Conservation (phyloP, 1,140 invertebrate species). For the Bombus vancouverensis region DNA sequence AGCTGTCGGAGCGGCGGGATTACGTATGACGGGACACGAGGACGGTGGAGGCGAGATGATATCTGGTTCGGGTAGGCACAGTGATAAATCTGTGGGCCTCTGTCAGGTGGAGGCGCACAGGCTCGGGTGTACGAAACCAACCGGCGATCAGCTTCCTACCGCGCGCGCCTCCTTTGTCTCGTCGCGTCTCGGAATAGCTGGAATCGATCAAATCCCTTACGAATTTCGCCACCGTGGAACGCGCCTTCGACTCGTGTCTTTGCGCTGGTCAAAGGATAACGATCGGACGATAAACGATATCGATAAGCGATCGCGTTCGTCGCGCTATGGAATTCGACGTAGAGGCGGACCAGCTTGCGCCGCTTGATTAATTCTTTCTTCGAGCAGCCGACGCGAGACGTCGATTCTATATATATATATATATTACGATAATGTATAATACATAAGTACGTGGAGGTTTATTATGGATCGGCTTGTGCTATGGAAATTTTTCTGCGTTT, state of each 20-base stretch:
- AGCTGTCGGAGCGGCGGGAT: constrained; percentile 74
- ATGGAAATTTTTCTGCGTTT: not conserved
- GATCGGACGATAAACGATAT: constrained; percentile 45
- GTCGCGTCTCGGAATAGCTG: constrained; percentile 68
- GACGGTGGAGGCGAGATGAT: constrained; percentile 79
- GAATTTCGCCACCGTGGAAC: constrained; percentile 69
- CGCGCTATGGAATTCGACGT: constrained; percentile 37
- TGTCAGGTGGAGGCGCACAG: constrained; percentile 69
- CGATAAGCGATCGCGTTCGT: constrained; percentile 41
- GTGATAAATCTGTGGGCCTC: constrained; percentile 79
- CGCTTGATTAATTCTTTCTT: constrained; percentile 19
- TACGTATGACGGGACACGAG: constrained; percentile 75
- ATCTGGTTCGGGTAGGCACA: constrained; percentile 76
- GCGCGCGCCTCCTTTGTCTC: constrained; percentile 69
- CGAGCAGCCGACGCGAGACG: not conserved
- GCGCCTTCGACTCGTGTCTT: constrained; percentile 44
- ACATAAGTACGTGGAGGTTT: not conserved
- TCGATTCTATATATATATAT: not conserved
- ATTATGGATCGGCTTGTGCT: not conserved
- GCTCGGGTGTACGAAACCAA: constrained; percentile 42
- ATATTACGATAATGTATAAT: too few relatives aligned
- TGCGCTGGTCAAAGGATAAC: constrained; percentile 20
- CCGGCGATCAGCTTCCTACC: constrained; percentile 57
- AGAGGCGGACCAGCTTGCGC: not conserved
- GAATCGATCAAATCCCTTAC: constrained; percentile 75